These are phyloP conservation scores for Heliconius sara DNA, from an alignment of 2,888 invertebrate genomes.

Conservation along the genomic window DNA sequence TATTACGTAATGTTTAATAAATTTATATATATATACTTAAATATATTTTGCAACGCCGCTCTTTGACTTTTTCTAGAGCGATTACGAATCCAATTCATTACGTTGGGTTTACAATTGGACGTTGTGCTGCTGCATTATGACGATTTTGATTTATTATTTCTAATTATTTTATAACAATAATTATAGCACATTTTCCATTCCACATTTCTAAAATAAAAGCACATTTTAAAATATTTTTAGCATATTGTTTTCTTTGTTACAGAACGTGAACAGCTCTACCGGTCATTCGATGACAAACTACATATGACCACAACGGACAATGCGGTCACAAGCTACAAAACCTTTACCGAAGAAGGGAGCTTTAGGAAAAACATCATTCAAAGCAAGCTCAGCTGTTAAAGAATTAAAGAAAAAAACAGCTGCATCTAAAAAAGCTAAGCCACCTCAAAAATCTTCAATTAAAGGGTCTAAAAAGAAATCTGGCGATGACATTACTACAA, in stretches of 20 bases:
- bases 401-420: slow-evolving; percentile 66
- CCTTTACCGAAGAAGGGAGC: slow-evolving; percentile 76
- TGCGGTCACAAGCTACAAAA: slow-evolving; percentile 81
- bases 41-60: no score
- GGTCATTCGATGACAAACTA: slow-evolving; percentile 71
- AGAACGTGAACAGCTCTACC: slow-evolving; percentile 71
- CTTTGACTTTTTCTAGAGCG: no score
- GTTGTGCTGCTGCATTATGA: no score
- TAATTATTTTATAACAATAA: no score
- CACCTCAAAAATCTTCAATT: slow-evolving; percentile 61
- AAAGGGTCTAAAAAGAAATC: slow-evolving; percentile 66
- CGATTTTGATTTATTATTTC: no score
- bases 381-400: slow-evolving; percentile 61
- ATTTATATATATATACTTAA: no score
- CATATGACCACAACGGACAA: slow-evolving; percentile 71
- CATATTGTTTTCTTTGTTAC: slow-evolving; percentile 65
- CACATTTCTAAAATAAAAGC: background rate
- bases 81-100: no score
- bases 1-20: no score
- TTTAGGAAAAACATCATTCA: slow-evolving; percentile 70
- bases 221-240: background rate
- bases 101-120: no score
- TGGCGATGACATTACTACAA: slow-evolving; percentile 57
- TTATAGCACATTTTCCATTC: background rate
- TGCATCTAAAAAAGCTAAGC: slow-evolving; percentile 68